phyloP scores from a whole-genome alignment of 1,140 invertebrate genomes.

The Drosophila rhopaloa region DNA sequence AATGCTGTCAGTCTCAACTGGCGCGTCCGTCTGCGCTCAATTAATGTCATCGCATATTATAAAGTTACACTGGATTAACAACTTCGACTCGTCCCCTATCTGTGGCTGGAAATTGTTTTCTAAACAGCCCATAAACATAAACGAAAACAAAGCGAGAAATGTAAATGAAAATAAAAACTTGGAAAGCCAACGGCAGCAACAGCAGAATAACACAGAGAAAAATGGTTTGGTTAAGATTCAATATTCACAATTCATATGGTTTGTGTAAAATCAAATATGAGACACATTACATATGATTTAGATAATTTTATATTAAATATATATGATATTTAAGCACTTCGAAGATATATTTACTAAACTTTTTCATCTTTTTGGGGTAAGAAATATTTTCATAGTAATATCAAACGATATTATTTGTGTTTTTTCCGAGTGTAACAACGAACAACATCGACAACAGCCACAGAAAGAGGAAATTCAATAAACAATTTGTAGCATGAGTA shows the following conservation, averaged over 20 bases:
- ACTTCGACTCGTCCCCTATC: constrained; percentile 26
- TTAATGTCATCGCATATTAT: constrained; percentile 80
- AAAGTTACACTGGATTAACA: constrained; percentile 72
- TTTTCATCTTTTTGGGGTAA: too few relatives aligned
- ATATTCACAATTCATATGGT: too few relatives aligned
- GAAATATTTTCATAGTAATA: too few relatives aligned
- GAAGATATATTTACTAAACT: too few relatives aligned
- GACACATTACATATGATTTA: too few relatives aligned
- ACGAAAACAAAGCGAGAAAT: constrained; percentile 81
- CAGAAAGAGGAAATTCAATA: constrained; percentile 80
- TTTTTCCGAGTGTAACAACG: constrained; percentile 3
- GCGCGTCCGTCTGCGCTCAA: constrained; percentile 67
- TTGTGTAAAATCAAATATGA: too few relatives aligned
- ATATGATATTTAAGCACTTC: too few relatives aligned
- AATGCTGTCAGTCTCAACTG: constrained; percentile 78
- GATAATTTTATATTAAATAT: background rate
- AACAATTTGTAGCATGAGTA: constrained; percentile 83
- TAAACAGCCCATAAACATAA: constrained; percentile 80
- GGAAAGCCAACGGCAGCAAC: constrained; percentile 40
- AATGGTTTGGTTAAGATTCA: background rate
- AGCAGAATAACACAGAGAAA: background rate
- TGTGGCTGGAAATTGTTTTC: constrained; percentile 73
- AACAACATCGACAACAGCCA: constrained; percentile 32
- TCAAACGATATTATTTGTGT: too few relatives aligned
- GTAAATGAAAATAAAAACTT: constrained; percentile 80